These are phyloP conservation scores for Ictalurus punctatus DNA, from an alignment of 2,113 vertebrate species.

Conservation along the genomic window DNA sequence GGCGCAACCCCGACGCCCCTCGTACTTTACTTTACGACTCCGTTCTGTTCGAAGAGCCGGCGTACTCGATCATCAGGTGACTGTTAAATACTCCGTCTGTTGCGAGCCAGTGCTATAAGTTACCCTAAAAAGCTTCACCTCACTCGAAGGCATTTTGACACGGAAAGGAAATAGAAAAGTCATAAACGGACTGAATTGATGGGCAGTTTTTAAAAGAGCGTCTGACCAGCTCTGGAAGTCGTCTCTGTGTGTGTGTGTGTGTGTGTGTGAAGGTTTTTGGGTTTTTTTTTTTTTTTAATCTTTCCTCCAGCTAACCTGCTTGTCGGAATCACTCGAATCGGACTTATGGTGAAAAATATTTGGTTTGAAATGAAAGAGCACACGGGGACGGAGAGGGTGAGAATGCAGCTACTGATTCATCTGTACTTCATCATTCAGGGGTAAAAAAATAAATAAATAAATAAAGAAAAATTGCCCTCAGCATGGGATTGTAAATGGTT, in stretches of 20 bases:
- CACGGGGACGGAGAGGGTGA: background rate
- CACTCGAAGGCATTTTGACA: slow-evolving; percentile 25
- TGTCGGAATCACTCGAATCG: background rate
- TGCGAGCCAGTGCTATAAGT: slow-evolving; percentile 20
- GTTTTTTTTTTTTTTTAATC: background rate
- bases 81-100: slow-evolving; percentile 29
- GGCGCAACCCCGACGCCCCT: background rate
- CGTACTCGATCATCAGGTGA: slow-evolving; percentile 27
- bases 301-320: background rate
- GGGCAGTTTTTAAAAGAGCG: slow-evolving; percentile 7
- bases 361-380: slow-evolving; percentile 5
- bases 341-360: background rate
- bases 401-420: background rate
- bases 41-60: background rate
- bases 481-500: slow-evolving; percentile 48
- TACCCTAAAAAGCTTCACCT: slow-evolving; percentile 36
- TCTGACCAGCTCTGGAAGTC: background rate
- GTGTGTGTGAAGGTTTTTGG: too few species aligned
- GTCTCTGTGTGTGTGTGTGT: background rate
- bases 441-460: too few species aligned
- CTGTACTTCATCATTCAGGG: slow-evolving; percentile 19
- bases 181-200: slow-evolving; percentile 40
- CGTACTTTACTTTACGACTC: slow-evolving; percentile 9
- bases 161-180: slow-evolving; percentile 36
- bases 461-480: slow-evolving; percentile 14